Base-by-base conservation (phyloP, 1,140 invertebrate genomes). In the Drosophila oshimai region DNA sequence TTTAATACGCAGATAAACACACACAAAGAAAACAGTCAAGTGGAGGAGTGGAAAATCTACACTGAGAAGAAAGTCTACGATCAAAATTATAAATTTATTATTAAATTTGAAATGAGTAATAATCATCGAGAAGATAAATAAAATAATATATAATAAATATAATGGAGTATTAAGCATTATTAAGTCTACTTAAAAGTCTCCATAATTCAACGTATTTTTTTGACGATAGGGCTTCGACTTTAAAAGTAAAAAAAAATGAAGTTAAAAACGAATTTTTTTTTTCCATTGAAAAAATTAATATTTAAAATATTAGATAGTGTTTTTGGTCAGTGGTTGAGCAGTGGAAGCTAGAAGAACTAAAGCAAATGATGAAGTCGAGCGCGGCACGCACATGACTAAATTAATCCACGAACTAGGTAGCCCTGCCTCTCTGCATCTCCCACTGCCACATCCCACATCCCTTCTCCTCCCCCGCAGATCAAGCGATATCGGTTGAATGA, bases 1-100 rank as follows among this genome's bases (percentile, higher is more conserved):
- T 86, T 84, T 84, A 84, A 84, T 84, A 86, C 80, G 65, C 65
- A 86, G 80, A 86, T 87, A 86, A 86, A 86, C 77, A 86, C 72
- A 74, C 75, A 70, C 72, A 49, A 47, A 67, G 53, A 64, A 46
- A 42, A 41, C 44, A 65, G 29, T 39, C 46, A 65, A 73, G 55
- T 53, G 55, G 54, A 45, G 62, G 33, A 60, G 29, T 26, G 31
- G 34, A 9, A 24, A 62, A 12, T n/a, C 7, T 36, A 26, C 42
- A 62, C 29, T 18, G 51, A 6, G 26, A 17, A 22, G 57, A 28
- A 37, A 5, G 9, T 5, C 3, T 5, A 3, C 2, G 2, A 1
- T 7, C 1, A 10, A 31, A 31, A 20, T n/a, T 37, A 18, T 2
- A 22, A 22, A 22, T 22, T 22, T 22, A 22, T 22, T 22, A 22